Base-by-base conservation (phyloP, 2,797 vertebrate species). In the Pipistrellus kuhlii region DNA sequence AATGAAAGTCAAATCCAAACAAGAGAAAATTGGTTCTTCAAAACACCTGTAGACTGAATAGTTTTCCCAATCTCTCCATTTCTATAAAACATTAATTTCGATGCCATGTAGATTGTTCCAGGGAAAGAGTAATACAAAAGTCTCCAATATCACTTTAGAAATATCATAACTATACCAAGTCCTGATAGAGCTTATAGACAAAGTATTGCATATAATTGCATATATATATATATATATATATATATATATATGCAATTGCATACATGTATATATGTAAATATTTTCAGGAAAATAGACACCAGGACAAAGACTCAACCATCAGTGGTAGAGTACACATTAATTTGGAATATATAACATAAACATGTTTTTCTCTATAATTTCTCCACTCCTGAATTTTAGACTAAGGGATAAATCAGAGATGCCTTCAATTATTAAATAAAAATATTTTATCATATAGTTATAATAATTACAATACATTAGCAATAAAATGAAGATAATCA, bases 401-500 rank as follows among this genome's bases (percentile, higher is more conserved):
- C 68, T 86, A 77, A 64, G 46, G 8, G 38, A 66, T 71, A 92
- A 94, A 76, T 81, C 35, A 90, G 71, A 81, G 15, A 76, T 48
- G 23, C 0, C n/a, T 15, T 90, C 23, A n/a, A 32, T 85, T 93
- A 88, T 75, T 76, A 92, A 94, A 57, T 69, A 53, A 78, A 94
- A 0, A 84, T 81, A 80, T 59, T 57, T 59, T 57, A 71, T 57
- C 21, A 57, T 30, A 12, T 53, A 23, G 68, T 85, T 85, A 57
- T 81, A 55, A 68, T 82, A 83, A 89, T 84, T 76, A 11, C 15
- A 62, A 87, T 87, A 83, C 77, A 68, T 59, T 93, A 75, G 9
- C 30, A 32, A 84, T 91, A 83, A 90, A 64, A 38, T 88, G 30
- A 13, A 84, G 57, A 51, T 20, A 85, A 84, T 72, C n/a, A 71